Percentiles rank a stretch among this genome's conserved stretches.
Conservation (phyloP, 2,113 vertebrate genomes). For the Myodes glareolus region DNA sequence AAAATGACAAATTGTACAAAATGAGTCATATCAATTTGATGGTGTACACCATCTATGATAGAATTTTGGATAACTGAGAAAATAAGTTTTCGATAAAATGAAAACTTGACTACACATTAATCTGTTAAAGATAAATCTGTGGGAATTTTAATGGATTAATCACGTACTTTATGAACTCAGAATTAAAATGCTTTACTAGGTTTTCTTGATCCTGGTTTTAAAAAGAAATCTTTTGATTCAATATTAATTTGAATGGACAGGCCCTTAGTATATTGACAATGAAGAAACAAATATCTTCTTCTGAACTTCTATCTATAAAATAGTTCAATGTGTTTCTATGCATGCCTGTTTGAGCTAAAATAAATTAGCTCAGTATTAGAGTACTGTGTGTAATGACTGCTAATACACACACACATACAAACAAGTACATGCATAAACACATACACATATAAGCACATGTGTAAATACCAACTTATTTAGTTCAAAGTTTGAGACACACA, state of each 20-base stretch:
- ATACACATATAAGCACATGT: neutral
- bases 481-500: neutral
- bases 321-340: neutral
- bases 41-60: neutral
- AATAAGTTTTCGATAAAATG: neutral
- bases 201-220: neutral
- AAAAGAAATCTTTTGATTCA: conserved; percentile 16
- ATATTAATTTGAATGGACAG: neutral
- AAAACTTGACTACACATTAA: neutral
- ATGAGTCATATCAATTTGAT: neutral
- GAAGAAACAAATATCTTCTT: neutral
- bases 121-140: neutral
- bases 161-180: neutral
- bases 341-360: neutral
- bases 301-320: conserved; percentile 1
- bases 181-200: neutral
- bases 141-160: neutral
- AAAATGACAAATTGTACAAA: neutral
- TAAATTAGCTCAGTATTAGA: neutral
- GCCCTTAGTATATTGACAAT: neutral
- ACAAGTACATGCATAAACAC: neutral
- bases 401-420: neutral
- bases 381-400: neutral
- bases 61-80: neutral
- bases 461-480: neutral